Conservation (phyloP, 2,113 vertebrate genomes). For the Tragelaphus strepsiceros region DNA sequence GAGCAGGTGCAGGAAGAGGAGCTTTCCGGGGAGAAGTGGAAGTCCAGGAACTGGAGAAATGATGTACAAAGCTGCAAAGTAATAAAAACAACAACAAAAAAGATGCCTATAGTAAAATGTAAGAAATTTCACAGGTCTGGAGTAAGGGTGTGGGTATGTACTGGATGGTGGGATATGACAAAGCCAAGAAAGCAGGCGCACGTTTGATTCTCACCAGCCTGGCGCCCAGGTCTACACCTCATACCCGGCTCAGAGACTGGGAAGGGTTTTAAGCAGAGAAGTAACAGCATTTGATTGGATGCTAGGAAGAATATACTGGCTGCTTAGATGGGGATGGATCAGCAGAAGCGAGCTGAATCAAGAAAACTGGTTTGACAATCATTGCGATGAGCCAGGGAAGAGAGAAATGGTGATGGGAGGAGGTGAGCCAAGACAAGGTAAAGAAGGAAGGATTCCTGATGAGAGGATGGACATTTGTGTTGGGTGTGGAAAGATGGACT, state of each 20-base stretch:
- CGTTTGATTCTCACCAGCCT: not conserved
- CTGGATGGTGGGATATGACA: not conserved
- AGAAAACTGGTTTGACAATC: not conserved
- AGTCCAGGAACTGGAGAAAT: not conserved
- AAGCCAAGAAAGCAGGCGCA: not conserved
- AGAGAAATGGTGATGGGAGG: not conserved
- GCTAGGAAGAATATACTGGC: not conserved
- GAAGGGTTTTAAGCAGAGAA: not conserved
- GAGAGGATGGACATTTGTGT: not conserved
- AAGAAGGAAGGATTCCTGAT: not conserved
- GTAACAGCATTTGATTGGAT: not conserved
- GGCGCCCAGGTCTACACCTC: not conserved
- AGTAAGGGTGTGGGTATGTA: not conserved
- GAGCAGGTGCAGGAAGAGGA: not conserved
- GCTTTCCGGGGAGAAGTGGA: not conserved
- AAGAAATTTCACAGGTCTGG: not conserved
- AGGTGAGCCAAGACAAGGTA: not conserved
- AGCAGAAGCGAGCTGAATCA: not conserved
- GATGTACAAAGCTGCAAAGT: not conserved
- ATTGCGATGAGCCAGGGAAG: too few relatives aligned
- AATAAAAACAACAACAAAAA: not conserved
- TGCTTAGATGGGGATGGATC: not conserved
- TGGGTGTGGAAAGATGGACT: not conserved
- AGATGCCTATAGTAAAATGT: not conserved
- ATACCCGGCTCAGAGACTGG: not conserved